These are phyloP conservation scores for Metalampra italica DNA, from an alignment of 2,888 invertebrate species.

Conservation along the genomic window DNA sequence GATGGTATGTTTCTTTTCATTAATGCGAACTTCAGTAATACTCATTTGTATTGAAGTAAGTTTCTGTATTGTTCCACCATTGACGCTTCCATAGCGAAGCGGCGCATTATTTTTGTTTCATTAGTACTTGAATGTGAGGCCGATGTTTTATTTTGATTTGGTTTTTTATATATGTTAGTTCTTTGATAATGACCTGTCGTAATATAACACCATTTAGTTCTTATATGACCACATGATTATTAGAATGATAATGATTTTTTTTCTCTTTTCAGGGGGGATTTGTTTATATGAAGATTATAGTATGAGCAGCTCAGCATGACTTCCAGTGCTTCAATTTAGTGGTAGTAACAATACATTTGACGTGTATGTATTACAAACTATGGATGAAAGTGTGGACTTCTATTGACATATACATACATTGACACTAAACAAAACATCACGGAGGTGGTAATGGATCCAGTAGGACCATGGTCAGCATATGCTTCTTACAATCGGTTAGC, in stretches of 20 bases:
- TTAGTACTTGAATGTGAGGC: constrained; percentile 17
- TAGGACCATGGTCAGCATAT: constrained; percentile 92
- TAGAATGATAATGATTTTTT: constrained; percentile 32
- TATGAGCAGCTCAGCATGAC: constrained; percentile 45
- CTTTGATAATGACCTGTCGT: background rate
- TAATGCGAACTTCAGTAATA: constrained; percentile 25
- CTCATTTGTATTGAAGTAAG: constrained; percentile 29
- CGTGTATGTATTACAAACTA: constrained; percentile 66
- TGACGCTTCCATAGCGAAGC: constrained; percentile 69
- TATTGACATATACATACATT: constrained; percentile 70
- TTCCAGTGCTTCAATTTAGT: constrained; percentile 55
- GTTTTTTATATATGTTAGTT: constrained; percentile 7
- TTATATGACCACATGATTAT: constrained; percentile 19
- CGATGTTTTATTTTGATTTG: constrained; percentile 6
- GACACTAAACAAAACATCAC: constrained; percentile 58
- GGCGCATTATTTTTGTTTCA: constrained; percentile 60
- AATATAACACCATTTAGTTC: constrained; percentile 17
- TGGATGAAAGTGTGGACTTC: constrained; percentile 76
- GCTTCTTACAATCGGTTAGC: constrained; percentile 90
- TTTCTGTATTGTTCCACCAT: constrained; percentile 59
- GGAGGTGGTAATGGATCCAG: constrained; percentile 89
- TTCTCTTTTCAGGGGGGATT: constrained; percentile 67
- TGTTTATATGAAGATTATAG: constrained; percentile 42
- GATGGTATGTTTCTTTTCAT: constrained; percentile 62
- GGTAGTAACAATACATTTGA: constrained; percentile 49